Evolutionary conservation across 2,888 invertebrate species (phyloP), one percentile per base, ranked within the genome.

Genomic region (Caenorhabditis sp.): DNA sequence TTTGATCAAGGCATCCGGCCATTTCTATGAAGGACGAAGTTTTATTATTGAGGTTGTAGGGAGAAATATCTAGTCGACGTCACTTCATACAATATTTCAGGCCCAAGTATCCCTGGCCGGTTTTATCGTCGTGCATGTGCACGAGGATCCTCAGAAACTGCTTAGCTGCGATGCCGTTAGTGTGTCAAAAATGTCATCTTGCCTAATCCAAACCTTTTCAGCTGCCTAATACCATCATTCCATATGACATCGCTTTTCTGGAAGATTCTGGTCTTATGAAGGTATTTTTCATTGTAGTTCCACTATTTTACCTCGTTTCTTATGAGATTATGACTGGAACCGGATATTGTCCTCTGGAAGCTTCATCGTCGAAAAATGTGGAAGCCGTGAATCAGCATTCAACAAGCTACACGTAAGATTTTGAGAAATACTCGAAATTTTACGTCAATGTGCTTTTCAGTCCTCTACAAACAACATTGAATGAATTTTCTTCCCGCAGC

Each of bases 51-150:
- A 74, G 45, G 50, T 68, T 26, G 22, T 20, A 6, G 41, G 2
- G 35, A 11, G 41, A 24, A 24, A 24, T 55, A 9, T 55, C 24
- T 3, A 20, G 22, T 0, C 4, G 20, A 24, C 20, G n/a, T n/a
- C n/a, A n/a, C n/a, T n/a, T n/a, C n/a, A n/a, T n/a, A n/a, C n/a
- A n/a, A n/a, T n/a, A n/a, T 55, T 63, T 0, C 37, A 65, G 65
- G 41, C 56, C 0, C 66, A 66, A 50, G 56, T 48, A 32, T 66
- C 66, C 11, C 1, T 56, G 30, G 26, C n/a, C 4, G 76, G 76
- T 17, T 76, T 63, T 46, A n/a, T 63, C 15, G 45, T 56, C 1
- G 15, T 70, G n/a, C 24, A 26, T 41, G 76, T 76, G 2, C 62
- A 62, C 45, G 76, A 76, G 15, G 63, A 76, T 43, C 56, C 35